Evolutionary conservation across 2,888 invertebrate species (phyloP), one percentile per base, ranked within the genome.

Genomic region (Orchesella flavescens): DNA sequence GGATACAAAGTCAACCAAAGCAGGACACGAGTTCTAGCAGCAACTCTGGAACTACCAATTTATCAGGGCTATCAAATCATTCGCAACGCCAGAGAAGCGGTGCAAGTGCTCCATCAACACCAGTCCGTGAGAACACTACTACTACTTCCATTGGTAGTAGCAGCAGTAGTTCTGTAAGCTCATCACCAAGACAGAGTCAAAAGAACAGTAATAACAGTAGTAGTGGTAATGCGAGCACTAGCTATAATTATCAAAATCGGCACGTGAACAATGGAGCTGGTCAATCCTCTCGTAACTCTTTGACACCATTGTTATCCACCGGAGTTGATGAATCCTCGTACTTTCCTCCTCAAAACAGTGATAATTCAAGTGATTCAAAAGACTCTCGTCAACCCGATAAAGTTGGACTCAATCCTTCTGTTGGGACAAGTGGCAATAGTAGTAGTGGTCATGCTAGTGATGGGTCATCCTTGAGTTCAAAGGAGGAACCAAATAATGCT

Each of bases 321-420:
- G 66, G 63, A 19, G 19, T 34, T 10, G 69, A 57, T 66, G 82
- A 83, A 63, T 71, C 63, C 43, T 69, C 81, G 24, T 19, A 43
- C 43, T 57, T 65, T 46, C 43, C 76, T 12, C 82, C 76, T 12
- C 82, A 71, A 72, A 76, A 71, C 65, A 76, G 72, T 76, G 82
- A 83, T 83, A 83, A 71, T 46, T 76, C 69, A 72, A 83, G 82
- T 76, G 76, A 83, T 72, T 66, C 59, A 17, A 83, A 83, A 55
- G 63, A 65, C 66, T 65, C 74, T 23, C 24, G 44, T 53, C 72
- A 71, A 66, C 59, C 44, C 17, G 68, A 74, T 59, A 73, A 72
- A 74, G 57, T 44, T 17, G 65, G 49, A 21, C 49, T 49, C 34
- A 63, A 46, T 44, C 10, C 44, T 57, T 24, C 53, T 57, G 59